Evolutionary conservation across 2,113 vertebrate genomes (phyloP).

Genomic region (Poeciliopsis retropinna): DNA sequence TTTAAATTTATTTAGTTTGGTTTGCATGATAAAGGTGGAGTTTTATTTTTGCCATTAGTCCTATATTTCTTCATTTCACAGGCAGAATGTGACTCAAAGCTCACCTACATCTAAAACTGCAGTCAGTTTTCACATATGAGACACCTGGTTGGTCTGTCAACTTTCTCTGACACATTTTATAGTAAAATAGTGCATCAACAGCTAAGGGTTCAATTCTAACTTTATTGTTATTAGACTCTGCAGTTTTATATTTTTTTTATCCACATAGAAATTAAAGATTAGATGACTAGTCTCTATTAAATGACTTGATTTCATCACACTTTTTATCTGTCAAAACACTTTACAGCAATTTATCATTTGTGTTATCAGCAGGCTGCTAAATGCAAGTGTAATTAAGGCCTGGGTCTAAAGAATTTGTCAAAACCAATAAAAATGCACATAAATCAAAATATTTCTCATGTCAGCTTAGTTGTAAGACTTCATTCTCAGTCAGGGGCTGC

Average conservation of each 20-base stretch:
- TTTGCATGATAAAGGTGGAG: no score
- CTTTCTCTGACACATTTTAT: not conserved
- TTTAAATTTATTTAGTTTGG: no score
- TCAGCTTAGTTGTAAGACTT: not conserved
- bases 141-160: not conserved
- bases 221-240: not conserved
- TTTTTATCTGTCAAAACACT: no score
- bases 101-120: not conserved
- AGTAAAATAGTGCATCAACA: not conserved
- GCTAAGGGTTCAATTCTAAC: not conserved
- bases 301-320: no score
- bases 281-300: not conserved
- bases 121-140: not conserved
- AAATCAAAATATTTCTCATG: no score
- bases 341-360: no score
- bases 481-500: not conserved
- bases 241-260: not conserved
- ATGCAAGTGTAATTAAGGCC: no score
- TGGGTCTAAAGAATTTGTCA: no score
- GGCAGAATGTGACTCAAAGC: not conserved
- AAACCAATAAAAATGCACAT: no score
- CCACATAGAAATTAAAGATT: not conserved
- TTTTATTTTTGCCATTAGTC: no score
- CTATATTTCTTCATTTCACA: not conserved
- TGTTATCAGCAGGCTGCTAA: no score